phyloP scores from a whole-genome alignment of 2,888 invertebrate genomes.

The Latrodectus elegans region DNA sequence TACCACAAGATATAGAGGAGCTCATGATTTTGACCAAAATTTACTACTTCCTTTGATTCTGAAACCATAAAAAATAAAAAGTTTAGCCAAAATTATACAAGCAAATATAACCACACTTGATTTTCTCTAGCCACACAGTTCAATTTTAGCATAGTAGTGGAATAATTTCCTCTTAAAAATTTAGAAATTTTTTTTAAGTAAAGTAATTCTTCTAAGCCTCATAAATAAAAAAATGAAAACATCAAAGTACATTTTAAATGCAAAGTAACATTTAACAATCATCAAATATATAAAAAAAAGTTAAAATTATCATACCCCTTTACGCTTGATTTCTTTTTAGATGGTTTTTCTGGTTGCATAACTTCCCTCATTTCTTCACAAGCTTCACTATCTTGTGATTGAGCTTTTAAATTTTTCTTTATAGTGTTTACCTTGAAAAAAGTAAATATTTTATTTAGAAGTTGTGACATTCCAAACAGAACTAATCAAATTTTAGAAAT shows the following conservation, averaged over 20 bases:
- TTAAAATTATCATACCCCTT: slow-evolving; percentile 38
- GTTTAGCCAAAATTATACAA: slow-evolving; percentile 20
- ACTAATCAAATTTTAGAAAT: too few species aligned
- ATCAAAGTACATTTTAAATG: too few species aligned
- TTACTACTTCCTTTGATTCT: slow-evolving; percentile 67
- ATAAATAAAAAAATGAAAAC: too few species aligned
- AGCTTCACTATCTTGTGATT: slow-evolving; percentile 84
- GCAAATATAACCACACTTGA: slow-evolving; percentile 1
- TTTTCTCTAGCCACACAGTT: slow-evolving; percentile 6
- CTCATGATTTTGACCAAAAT: slow-evolving; percentile 68
- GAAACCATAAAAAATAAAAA: slow-evolving; percentile 62
- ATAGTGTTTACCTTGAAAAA: slow-evolving; percentile 84
- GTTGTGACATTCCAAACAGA: too few species aligned
- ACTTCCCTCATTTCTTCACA: slow-evolving; percentile 79
- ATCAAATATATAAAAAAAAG: too few species aligned
- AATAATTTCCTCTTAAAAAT: too few species aligned
- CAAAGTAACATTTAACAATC: too few species aligned
- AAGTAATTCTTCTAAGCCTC: too few species aligned
- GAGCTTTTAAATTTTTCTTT: slow-evolving; percentile 90
- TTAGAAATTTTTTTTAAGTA: too few species aligned
- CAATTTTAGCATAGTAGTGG: too few species aligned
- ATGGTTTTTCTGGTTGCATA: slow-evolving; percentile 57
- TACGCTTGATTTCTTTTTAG: slow-evolving; percentile 53
- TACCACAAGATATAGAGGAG: slow-evolving; percentile 34
- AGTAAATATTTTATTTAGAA: too few species aligned